Conservation (phyloP, 2,113 vertebrate genomes). For the Paramormyrops kingsleyae region DNA sequence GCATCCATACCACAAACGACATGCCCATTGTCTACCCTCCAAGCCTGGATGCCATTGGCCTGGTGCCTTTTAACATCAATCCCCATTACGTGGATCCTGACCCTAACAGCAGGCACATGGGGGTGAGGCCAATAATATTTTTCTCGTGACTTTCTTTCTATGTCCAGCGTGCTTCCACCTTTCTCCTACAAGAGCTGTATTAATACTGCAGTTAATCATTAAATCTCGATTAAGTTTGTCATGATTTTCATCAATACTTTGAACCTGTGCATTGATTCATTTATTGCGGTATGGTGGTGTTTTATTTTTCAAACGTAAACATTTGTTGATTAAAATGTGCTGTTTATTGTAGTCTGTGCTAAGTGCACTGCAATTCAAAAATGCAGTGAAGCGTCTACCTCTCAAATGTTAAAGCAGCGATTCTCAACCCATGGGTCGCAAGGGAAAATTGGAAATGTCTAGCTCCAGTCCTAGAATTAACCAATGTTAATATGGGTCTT, state of each 20-base stretch:
- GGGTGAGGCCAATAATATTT: conserved; percentile 50
- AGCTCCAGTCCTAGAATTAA: too few relatives aligned
- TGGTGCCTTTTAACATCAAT: conserved; percentile 84
- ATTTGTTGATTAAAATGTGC: background rate
- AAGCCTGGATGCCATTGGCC: conserved; percentile 65
- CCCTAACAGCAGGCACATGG: conserved; percentile 72
- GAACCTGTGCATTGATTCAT: background rate
- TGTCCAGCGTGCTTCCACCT: background rate
- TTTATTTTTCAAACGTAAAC: background rate
- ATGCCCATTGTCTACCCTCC: conserved; percentile 81
- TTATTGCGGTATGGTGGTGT: background rate
- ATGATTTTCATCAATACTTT: background rate
- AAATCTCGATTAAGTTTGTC: background rate
- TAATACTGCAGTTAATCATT: background rate
- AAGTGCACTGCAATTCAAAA: background rate
- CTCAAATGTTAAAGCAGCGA: too few relatives aligned
- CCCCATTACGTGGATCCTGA: conserved; percentile 76
- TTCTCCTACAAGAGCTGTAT: background rate
- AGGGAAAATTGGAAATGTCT: too few relatives aligned
- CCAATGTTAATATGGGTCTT: too few relatives aligned
- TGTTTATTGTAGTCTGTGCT: background rate
- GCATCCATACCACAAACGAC: conserved; percentile 82
- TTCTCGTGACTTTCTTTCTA: background rate
- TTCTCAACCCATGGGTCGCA: too few relatives aligned
- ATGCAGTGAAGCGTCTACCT: background rate